Base-by-base conservation (phyloP, 1,140 invertebrate genomes). In the Odontomachus brunneus region DNA sequence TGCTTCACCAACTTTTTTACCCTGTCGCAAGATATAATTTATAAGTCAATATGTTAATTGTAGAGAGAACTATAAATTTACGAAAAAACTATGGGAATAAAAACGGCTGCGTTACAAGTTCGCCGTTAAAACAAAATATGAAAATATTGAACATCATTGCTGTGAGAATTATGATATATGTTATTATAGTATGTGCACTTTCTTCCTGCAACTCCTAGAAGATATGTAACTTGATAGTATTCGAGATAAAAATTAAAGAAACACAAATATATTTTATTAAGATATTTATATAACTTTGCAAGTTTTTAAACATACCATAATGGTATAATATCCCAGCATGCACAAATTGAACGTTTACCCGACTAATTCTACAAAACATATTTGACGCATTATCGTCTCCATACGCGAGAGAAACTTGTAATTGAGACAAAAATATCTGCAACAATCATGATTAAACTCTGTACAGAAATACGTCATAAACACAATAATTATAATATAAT, bases 71-170 rank as follows among this genome's bases (percentile, higher is more conserved):
- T 26, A 17, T 29, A n/a, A n/a, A n/a, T 7, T 72, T 7, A 29
- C 55, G 14, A 51, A 19, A 66, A 22, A 76, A 1, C 9, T 60
- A 38, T 15, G 22, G 2, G 53, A 12, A 38, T 51, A 22, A 33
- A 48, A n/a, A 78, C 0, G 19, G 33, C 24, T 89, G 91, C 0
- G 75, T 84, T 9, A 91, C 59, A 15, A 82, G 76, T 55, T 91
- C 88, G 1, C 89, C 90, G 33, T 91, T 87, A 51, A 87, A 91
- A 80, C 91, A 91, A 24, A 91, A 91, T 80, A 91, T 88, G 9
- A 91, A 91, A 53, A 91, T 90, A 80, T 91, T 90, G 48, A 91
- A 90, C 0, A 71, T 82, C 66, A 90, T 89, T 0, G 88, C 89
- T 15, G 59, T 82, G 12, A 91, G 66, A 26, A 91, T 4, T 29